Percentiles rank a stretch among this genome's conserved stretches.
Conservation (phyloP, 2,797 vertebrate species). For the Glossophaga mutica region DNA sequence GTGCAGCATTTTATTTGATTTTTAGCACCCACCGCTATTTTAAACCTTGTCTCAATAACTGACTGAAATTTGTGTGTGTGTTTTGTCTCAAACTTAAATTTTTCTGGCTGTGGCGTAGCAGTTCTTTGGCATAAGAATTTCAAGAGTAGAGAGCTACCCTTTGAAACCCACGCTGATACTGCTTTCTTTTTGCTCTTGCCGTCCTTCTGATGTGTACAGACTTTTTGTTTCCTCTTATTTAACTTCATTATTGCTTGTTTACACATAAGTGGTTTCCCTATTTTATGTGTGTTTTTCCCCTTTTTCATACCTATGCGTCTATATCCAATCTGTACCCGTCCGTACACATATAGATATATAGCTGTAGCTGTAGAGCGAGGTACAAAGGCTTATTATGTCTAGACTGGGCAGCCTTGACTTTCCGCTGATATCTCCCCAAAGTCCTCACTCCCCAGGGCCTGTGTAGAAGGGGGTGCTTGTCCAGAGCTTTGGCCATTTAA, state of each 20-base stretch:
- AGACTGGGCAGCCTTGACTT: neutral
- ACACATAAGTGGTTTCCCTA: neutral
- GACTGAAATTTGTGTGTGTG: neutral
- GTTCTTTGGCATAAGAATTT: neutral
- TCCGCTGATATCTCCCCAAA: neutral
- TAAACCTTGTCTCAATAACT: neutral
- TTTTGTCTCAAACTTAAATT: neutral
- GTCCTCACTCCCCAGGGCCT: neutral
- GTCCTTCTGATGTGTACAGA: neutral
- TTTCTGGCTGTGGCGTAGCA: neutral
- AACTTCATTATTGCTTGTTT: neutral
- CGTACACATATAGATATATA: neutral
- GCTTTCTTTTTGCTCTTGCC: neutral
- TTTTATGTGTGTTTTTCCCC: neutral
- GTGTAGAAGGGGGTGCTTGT: neutral
- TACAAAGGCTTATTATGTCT: neutral
- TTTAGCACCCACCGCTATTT: neutral
- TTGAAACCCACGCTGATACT: neutral
- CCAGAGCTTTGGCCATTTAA: slow-evolving; percentile 5
- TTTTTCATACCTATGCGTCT: neutral
- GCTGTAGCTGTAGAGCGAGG: too few species aligned
- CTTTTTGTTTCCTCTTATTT: neutral
- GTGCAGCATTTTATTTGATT: neutral
- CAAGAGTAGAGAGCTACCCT: neutral
- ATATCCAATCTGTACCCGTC: neutral